These are phyloP conservation scores for Coregonus ussuriensis DNA, from an alignment of 2,797 vertebrate species.

Conservation along the genomic window DNA sequence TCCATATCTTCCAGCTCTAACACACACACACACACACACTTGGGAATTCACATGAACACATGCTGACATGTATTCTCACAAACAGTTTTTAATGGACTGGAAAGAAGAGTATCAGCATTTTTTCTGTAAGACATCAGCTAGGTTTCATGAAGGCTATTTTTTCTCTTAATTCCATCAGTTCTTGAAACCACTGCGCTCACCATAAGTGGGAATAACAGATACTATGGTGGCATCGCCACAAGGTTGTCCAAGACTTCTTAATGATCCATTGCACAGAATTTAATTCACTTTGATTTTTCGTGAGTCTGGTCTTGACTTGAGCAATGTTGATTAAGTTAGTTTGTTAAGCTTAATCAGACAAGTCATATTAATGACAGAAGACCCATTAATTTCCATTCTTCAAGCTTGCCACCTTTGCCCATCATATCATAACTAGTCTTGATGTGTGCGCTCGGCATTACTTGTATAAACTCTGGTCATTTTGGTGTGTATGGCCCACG, in stretches of 20 bases:
- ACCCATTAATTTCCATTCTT: slow-evolving; percentile 33
- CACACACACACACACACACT: slow-evolving; percentile 5
- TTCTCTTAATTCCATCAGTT: not conserved
- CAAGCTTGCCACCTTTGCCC: not conserved
- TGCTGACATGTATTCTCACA: not conserved
- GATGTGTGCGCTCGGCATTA: slow-evolving; percentile 14
- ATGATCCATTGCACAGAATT: slow-evolving; percentile 17
- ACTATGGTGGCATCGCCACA: slow-evolving; percentile 18
- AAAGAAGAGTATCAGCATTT: not conserved
- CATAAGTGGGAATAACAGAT: slow-evolving; percentile 10
- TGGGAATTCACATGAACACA: slow-evolving; percentile 5
- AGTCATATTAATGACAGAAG: slow-evolving; percentile 45
- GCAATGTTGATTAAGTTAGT: slow-evolving; percentile 37
- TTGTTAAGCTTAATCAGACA: slow-evolving; percentile 21
- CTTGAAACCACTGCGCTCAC: not conserved
- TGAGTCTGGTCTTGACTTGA: not conserved
- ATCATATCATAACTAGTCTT: not conserved
- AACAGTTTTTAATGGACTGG: slow-evolving; percentile 1
- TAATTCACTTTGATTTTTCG: slow-evolving; percentile 23
- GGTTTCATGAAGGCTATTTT: not conserved
- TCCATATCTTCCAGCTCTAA: too few species aligned
- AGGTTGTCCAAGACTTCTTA: slow-evolving; percentile 3
- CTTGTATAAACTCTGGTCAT: slow-evolving; percentile 2
- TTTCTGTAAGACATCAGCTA: not conserved
- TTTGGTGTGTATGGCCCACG: too few species aligned